Conservation (phyloP, 2,888 invertebrate genomes). For the Patella ulyssiponensis region DNA sequence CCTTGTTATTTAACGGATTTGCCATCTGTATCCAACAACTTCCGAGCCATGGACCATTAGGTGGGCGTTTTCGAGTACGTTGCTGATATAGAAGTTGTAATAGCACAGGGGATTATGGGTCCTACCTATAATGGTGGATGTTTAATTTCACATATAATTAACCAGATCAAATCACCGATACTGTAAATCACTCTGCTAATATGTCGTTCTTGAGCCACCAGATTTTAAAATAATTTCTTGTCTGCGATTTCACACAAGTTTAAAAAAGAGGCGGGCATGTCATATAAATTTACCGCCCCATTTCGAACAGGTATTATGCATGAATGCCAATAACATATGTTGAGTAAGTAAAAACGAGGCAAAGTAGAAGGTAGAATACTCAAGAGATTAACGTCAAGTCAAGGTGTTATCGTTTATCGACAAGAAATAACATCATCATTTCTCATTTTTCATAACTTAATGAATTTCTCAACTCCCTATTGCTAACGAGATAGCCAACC, state of each 20-base stretch:
- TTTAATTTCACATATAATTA: constrained; percentile 9
- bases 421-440: constrained; percentile 11
- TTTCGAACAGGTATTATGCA: constrained; percentile 24
- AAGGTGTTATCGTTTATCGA: constrained; percentile 9
- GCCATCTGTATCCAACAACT: constrained; percentile 1
- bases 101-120: neutral
- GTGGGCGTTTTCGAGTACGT: neutral
- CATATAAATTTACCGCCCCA: constrained; percentile 21
- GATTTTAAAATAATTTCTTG: neutral
- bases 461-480: constrained; percentile 5
- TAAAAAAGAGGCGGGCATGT: constrained; percentile 20
- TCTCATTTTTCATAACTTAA: constrained; percentile 8
- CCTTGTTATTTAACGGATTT: neutral
- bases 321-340: constrained; percentile 26
- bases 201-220: neutral
- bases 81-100: neutral
- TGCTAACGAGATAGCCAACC: constrained; percentile 3
- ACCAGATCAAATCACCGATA: neutral
- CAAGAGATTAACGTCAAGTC: neutral
- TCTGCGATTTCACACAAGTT: neutral
- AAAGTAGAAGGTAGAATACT: neutral
- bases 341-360: constrained; percentile 16
- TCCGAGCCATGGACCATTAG: neutral
- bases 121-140: neutral
- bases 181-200: neutral